Conservation (phyloP, 2,113 vertebrate species). For the Albula goreensis region DNA sequence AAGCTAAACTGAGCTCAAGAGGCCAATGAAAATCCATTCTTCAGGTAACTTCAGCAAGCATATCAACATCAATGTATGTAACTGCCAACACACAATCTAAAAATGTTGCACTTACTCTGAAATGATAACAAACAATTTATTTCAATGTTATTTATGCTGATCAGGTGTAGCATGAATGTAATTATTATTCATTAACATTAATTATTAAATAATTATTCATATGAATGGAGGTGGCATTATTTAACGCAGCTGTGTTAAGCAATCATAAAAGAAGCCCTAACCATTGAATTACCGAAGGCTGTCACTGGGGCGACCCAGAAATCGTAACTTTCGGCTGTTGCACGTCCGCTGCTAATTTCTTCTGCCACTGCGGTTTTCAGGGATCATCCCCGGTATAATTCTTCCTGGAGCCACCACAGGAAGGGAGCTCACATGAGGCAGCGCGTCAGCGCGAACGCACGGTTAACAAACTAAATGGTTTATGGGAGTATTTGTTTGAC, state of each 20-base stretch:
- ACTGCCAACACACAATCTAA: background rate
- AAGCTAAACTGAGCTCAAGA: too few species aligned
- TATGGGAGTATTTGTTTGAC: conserved; percentile 18
- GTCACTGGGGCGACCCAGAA: background rate
- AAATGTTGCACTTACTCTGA: background rate
- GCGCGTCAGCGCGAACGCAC: background rate
- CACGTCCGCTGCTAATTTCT: background rate
- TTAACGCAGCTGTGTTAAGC: background rate
- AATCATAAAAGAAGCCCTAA: background rate
- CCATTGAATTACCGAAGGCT: too few species aligned
- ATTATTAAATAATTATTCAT: background rate
- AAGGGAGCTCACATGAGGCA: background rate
- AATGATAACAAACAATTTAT: background rate
- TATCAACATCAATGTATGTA: too few species aligned
- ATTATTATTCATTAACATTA: background rate
- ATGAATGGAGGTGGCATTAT: background rate
- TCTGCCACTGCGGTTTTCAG: background rate
- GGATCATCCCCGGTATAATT: background rate
- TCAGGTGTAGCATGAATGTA: background rate
- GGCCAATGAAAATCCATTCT: too few species aligned
- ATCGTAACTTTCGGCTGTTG: background rate
- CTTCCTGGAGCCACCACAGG: background rate
- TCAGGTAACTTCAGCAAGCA: too few species aligned
- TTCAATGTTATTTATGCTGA: background rate
- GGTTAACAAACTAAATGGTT: background rate